Base-by-base conservation (phyloP, 2,797 vertebrate genomes). In the Distichodus sexfasciatus region DNA sequence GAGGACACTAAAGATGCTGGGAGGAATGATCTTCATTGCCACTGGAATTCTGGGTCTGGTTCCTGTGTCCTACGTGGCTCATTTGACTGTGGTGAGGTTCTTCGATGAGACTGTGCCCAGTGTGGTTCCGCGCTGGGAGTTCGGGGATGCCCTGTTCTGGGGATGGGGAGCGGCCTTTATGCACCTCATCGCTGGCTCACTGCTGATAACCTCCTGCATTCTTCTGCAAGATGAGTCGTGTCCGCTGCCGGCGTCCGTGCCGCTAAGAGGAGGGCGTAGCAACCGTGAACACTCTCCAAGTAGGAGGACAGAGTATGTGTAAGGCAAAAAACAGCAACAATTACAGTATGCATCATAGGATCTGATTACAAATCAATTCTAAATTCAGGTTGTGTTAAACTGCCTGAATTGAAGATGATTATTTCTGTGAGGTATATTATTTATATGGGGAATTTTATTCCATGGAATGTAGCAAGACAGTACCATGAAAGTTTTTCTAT, bases 81-180 rank as follows among this genome's bases (percentile, higher is more conserved):
- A 87, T 66, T 69, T 81, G 0, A 78, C 90, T 0, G 78, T 84
- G 9, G 19, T 47, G 0, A 77, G 82, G 9, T 91, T 88, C 83
- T 86, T 87, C 6, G 87, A 90, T 4, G 9, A 51, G 2, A 41
- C 77, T 0, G 17, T 86, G 31, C 83, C 87, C 0, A 84, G 84
- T 6, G 36, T 88, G 50, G 57, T 74, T 44, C 81, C 85, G 0
- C 79, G 85, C 58, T 90, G 89, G 89, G 86, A 90, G 72, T 85
- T 91, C 2, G 84, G 87, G 2, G 85, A 81, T 1, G 83, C 84
- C 6, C 75, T 89, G 44, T 88, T 92, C 79, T 79, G 79, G 3
- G 88, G 86, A 12, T 94, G 88, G 91, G 72, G 78, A 0, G 88
- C 83, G 0, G 82, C 71, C 0, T 33, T 84, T 28, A 78, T 89